Base-by-base conservation (phyloP, 2,888 invertebrate species). In the Eupithecia subumbrata region DNA sequence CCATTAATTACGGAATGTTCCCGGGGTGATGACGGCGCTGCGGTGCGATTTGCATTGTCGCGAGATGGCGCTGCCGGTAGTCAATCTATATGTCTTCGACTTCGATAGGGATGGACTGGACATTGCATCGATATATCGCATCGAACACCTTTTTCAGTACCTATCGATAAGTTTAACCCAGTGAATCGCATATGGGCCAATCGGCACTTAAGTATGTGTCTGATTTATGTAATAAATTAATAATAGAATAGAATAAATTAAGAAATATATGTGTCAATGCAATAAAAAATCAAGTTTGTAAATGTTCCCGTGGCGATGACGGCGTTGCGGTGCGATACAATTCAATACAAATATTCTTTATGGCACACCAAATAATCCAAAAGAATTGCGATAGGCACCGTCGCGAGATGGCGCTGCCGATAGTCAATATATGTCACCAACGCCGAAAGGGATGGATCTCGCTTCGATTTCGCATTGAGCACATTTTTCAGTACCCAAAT, bases 11-110 rank as follows among this genome's bases (percentile, higher is more conserved):
- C 71, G 75, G 73, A 74, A 74, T 74, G 71, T 71, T 72, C 66
- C 64, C 43, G 68, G 74, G 77, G 77, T 77, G 77, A 77, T 75
- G 77, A 77, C 75, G 72, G 69, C 72, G 76, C 69, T 74, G 76
- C 76, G 71, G 80, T 79, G 76, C 72, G 85, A 91, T 91, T 89
- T 90, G 90, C 91, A 92, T 91, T 91, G 92, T 91, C 89, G 85
- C 85, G 84, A 72, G 82, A 78, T 75, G 75, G 75, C 67, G 78
- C 82, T 71, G 22, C 22, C 52, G 56, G 69, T 66, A 73, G 43
- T 56, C 72, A 73, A 73, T 73, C 72, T 71, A 69, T 78, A 73
- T 25, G 72, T 74, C 77, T 74, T 66, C 48, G 72, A 64, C 64
- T 60, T 52, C 67, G 71, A 74, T 75, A 76, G 71, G 64, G 76